Evolutionary conservation across 35 echinoderm and acorn worm genomes (phyloP).

Genomic region (Apostichopus japonicus): DNA sequence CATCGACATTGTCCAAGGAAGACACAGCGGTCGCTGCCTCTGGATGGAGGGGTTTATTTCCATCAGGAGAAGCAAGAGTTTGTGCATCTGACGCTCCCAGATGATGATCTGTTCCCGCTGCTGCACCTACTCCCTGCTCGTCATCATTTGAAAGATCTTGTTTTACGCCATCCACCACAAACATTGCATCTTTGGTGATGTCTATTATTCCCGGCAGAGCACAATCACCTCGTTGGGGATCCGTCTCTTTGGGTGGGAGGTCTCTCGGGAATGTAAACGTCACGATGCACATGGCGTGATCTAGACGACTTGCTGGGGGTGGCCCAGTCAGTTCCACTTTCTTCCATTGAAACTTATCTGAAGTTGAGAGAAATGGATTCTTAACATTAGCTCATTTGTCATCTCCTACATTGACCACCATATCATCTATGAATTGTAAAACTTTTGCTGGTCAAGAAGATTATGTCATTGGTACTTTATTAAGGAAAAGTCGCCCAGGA

Average conservation of each 20-base stretch:
- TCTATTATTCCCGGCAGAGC: not conserved
- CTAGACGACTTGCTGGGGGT: constrained; percentile 82
- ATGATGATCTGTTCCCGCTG: not conserved
- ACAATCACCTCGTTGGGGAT: not conserved
- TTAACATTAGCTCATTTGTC: too few relatives aligned
- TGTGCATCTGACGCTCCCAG: not conserved
- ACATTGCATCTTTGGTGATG: constrained; percentile 2
- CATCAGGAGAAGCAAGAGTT: not conserved
- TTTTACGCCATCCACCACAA: constrained; percentile 32
- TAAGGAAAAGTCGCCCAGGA: too few relatives aligned
- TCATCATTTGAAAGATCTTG: constrained; percentile 8
- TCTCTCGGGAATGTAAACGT: constrained; percentile 11
- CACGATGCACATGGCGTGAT: constrained; percentile 87
- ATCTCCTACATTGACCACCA: too few relatives aligned
- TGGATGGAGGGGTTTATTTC: not conserved
- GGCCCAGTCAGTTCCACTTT: constrained; percentile 71
- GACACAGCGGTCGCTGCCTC: not conserved
- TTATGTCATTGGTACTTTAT: too few relatives aligned
- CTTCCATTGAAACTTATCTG: constrained; percentile 76
- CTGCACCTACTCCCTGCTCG: not conserved
- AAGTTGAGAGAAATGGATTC: not conserved
- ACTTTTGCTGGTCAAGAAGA: too few relatives aligned
- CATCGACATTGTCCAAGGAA: not conserved
- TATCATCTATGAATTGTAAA: too few relatives aligned
- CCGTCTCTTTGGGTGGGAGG: not conserved